These are phyloP conservation scores for Microcebus ravelobensis DNA, from an alignment of 2,113 vertebrate species.

Conservation along the genomic window DNA sequence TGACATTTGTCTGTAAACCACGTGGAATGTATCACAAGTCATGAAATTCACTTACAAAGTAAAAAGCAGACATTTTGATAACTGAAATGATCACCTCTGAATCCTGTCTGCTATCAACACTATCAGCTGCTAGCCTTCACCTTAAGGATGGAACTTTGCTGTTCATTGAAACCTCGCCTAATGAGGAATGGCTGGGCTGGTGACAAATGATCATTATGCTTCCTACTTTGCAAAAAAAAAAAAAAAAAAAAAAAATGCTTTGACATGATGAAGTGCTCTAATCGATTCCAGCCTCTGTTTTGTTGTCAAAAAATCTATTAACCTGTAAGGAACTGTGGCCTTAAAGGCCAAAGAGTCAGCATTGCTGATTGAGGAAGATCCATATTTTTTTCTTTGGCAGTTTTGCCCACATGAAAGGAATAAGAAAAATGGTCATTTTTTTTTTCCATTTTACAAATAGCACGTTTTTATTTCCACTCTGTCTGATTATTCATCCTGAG, in stretches of 20 bases:
- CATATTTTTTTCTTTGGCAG: constrained; percentile 32
- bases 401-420: constrained; percentile 7
- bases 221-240: neutral
- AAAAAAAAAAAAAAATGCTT: neutral
- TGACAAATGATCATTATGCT: constrained; percentile 48
- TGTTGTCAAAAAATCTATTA: constrained; percentile 70
- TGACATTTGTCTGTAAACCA: constrained; percentile 34
- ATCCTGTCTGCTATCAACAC: neutral
- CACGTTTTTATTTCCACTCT: neutral
- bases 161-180: constrained; percentile 34
- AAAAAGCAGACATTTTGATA: constrained; percentile 4
- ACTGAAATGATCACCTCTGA: neutral
- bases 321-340: neutral
- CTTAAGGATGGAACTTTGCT: constrained; percentile 15
- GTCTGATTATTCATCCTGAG: neutral
- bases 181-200: constrained; percentile 18
- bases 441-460: neutral
- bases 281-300: constrained; percentile 51
- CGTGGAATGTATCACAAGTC: constrained; percentile 8
- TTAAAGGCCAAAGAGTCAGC: constrained; percentile 49
- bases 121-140: neutral
- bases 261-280: constrained; percentile 62
- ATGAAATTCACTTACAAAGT: neutral
- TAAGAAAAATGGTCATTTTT: neutral
- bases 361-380: neutral